Evolutionary conservation across 2,888 invertebrate species (phyloP).

Genomic region (Andrena fulva): DNA sequence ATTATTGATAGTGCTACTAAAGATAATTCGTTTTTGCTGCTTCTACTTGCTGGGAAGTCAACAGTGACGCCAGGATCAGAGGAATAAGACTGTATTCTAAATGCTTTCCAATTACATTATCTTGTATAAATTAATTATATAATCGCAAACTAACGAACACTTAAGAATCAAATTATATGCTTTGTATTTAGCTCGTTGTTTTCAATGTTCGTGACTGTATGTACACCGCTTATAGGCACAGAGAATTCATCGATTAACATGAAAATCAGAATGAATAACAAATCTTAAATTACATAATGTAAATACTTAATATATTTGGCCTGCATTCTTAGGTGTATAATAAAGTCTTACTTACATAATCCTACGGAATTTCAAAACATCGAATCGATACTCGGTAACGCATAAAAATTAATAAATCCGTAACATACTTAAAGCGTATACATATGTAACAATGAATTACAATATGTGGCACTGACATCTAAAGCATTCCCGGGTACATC

Average conservation of each 20-base stretch:
- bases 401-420: constrained; percentile 43
- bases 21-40: no score
- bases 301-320: constrained; percentile 44
- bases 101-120: neutral
- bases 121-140: neutral
- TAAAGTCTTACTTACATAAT: constrained; percentile 33
- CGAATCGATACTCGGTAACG: constrained; percentile 28
- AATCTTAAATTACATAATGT: constrained; percentile 22
- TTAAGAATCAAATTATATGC: neutral
- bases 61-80: no score
- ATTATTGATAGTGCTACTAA: no score
- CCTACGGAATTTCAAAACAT: constrained; percentile 28
- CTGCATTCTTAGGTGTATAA: constrained; percentile 22
- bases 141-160: no score
- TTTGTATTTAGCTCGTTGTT: neutral
- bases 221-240: neutral
- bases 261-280: constrained; percentile 23
- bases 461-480: constrained; percentile 81
- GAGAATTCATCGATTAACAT: constrained; percentile 1
- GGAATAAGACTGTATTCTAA: no score
- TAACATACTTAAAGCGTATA: constrained; percentile 35
- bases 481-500: constrained; percentile 79
- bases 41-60: no score
- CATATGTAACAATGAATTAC: constrained; percentile 64
- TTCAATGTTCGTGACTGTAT: neutral